Evolutionary conservation across 2,113 vertebrate species (phyloP), one percentile per base, ranked within the genome.

Genomic region (Zosterops pallidus): DNA sequence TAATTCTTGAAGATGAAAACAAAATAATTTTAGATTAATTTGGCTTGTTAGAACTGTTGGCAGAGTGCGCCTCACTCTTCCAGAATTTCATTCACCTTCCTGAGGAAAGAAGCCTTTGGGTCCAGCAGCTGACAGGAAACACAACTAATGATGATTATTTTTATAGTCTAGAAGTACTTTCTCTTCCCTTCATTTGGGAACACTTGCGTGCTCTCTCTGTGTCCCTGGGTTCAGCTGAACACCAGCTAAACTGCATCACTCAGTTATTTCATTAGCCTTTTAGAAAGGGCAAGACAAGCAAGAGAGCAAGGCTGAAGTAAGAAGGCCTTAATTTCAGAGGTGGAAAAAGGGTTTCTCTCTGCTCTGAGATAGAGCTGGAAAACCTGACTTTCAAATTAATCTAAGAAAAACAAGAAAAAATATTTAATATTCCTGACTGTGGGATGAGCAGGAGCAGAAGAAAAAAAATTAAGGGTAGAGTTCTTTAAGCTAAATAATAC

Each of bases 201-300:
- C 46, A n/a, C 26, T 92, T 91, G 71, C 16, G 5, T 60, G 28
- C 50, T 63, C 29, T 75, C 7, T 56, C 33, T 25, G 5, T 57
- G 56, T 75, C 33, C 26, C 79, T 11, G 76, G 89, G 68, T 95
- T 94, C 78, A 90, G 39, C 82, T 91, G 93, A 67, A 68, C 12
- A 77, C 75, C 78, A 91, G 90, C 78, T 94, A 88, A 75, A 59
- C 67, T 44, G 16, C 85, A 91, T 93, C 79, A 90, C 71, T 87
- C 67, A 83, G n/a, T 92, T 91, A 76, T 85, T 80, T 94, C 74
- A 80, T 83, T 72, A 67, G 75, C 74, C 70, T 87, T 82, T 83
- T 44, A 63, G 56, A 88, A 87, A 85, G 82, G 59, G 63, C 63
- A 92, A 49, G 86, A 79, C 67, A 95, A 75, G 85, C 56, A 86